phyloP scores from a whole-genome alignment of 1,140 invertebrate genomes.

The Calliphora vicina region DNA sequence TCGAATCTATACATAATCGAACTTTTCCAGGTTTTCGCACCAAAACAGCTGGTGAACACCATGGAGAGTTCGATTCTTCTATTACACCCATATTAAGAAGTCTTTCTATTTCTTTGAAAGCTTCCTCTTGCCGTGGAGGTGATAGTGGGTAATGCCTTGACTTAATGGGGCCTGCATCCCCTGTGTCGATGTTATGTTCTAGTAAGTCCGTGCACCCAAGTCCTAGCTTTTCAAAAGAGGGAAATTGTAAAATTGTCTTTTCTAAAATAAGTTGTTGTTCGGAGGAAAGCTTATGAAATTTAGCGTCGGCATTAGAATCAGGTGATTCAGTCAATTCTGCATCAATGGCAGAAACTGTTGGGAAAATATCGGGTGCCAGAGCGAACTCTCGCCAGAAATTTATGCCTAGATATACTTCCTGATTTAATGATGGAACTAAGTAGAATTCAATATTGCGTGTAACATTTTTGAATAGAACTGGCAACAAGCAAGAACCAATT shows the following conservation, averaged over 20 bases:
- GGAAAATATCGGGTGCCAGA: background rate
- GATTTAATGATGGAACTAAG: background rate
- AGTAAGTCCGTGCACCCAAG: background rate
- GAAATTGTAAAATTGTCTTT: background rate
- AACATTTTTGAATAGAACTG: background rate
- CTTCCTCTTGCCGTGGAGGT: background rate
- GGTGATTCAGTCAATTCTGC: background rate
- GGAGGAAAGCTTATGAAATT: background rate
- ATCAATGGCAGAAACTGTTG: background rate
- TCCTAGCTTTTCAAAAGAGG: background rate
- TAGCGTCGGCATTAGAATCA: background rate
- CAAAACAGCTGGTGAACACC: background rate
- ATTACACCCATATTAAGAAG: background rate
- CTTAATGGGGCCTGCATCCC: background rate
- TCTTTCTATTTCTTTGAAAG: background rate
- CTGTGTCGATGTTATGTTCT: background rate
- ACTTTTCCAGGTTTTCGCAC: too few relatives aligned
- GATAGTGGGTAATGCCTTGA: too few relatives aligned
- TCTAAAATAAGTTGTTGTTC: too few relatives aligned
- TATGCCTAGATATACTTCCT: background rate
- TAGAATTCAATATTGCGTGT: background rate
- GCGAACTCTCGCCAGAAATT: constrained; percentile 1
- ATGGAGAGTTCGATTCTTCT: background rate
- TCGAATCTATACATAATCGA: too few relatives aligned
- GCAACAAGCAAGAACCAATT: background rate